A percentile compares a stretch with the other conserved stretches of the same genome.
These are phyloP conservation scores for Cryptophagus acutangulus DNA, from an alignment of 2,888 invertebrate species.

Conservation along the genomic window DNA sequence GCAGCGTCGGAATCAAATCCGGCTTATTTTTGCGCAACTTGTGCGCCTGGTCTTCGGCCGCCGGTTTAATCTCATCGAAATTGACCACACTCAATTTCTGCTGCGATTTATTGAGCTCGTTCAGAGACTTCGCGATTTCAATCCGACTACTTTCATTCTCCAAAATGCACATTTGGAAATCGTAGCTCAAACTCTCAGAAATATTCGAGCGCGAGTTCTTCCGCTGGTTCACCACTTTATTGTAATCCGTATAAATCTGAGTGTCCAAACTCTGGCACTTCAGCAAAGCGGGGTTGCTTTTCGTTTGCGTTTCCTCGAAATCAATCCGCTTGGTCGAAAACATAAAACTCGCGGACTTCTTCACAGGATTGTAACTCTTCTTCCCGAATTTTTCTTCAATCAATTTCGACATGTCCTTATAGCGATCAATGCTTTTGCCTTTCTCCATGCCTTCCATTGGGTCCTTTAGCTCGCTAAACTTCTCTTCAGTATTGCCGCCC, in stretches of 20 bases:
- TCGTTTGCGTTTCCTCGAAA: slow-evolving; percentile 31
- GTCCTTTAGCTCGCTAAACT: slow-evolving; percentile 50
- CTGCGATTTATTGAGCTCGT: slow-evolving; percentile 24
- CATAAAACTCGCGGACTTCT: slow-evolving; percentile 45
- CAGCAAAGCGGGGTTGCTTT: slow-evolving; percentile 35
- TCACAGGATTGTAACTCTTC: slow-evolving; percentile 42
- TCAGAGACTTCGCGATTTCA: slow-evolving; percentile 17
- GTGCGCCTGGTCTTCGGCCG: no score
- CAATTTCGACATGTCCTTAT: slow-evolving; percentile 67
- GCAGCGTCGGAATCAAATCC: slow-evolving; percentile 41
- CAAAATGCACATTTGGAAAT: slow-evolving; percentile 42
- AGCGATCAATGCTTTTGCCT: slow-evolving; percentile 65
- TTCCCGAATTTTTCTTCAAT: slow-evolving; percentile 63
- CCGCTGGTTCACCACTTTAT: slow-evolving; percentile 19
- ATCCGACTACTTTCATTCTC: slow-evolving; percentile 32
- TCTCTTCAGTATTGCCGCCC: slow-evolving; percentile 47
- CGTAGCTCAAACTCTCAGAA: slow-evolving; percentile 38
- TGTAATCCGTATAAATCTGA: slow-evolving; percentile 34
- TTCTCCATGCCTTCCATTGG: slow-evolving; percentile 61
- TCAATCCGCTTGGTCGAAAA: slow-evolving; percentile 40
- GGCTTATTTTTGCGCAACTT: slow-evolving; percentile 38
- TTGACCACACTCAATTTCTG: slow-evolving; percentile 26
- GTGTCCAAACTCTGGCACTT: slow-evolving; percentile 43
- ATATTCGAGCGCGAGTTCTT: slow-evolving; percentile 30
- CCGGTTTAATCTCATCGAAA: slow-evolving; percentile 33